Base-by-base conservation (phyloP, 2,888 invertebrate genomes). In the Cryptocephalus primarius region DNA sequence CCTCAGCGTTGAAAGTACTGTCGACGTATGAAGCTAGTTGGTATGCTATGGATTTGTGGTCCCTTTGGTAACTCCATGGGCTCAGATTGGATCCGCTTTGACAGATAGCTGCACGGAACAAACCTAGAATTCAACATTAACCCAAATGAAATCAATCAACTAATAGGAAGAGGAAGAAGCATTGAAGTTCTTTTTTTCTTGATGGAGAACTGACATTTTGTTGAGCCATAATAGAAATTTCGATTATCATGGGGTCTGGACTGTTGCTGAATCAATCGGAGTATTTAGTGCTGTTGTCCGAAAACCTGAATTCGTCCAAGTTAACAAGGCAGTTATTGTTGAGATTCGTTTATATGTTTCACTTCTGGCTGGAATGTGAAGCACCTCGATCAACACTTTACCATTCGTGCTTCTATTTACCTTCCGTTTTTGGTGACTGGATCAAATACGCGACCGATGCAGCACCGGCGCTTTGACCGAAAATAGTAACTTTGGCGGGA, bases 31-130 rank as follows among this genome's bases (percentile, higher is more conserved):
- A 51, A 32, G 59, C 63, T 2, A 59, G 52, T 40, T 54, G 44
- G 41, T 58, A 60, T 1, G 63, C 60, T 4, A 60, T 54, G 33
- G 53, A 50, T 41, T 51, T 55, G 31, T 62, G 56, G 42, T 62
- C 56, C 47, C 61, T 56, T 46, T 62, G 61, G 40, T 65, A 62
- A n/a, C 68, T 60, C 67, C 68, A 68, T 1, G 66, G 63, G 46
- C 57, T 56, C 9, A 69, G 47, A 8, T 61, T 56, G n/a, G 62
- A 61, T 4, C 67, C 69, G 47, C 66, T 66, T 51, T 65, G 62
- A 11, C 62, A 53, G 32, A 69, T 67, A 1, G 62, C 67, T 32
- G 60, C 60, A 43, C 65, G 60, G 49, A 66, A 63, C 38, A 64
- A 49, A 32, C 63, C 57, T 59, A 45, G 12, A 56, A 46, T 43